phyloP scores from a whole-genome alignment of 2,797 vertebrate genomes.

The Fundulus diaphanus region DNA sequence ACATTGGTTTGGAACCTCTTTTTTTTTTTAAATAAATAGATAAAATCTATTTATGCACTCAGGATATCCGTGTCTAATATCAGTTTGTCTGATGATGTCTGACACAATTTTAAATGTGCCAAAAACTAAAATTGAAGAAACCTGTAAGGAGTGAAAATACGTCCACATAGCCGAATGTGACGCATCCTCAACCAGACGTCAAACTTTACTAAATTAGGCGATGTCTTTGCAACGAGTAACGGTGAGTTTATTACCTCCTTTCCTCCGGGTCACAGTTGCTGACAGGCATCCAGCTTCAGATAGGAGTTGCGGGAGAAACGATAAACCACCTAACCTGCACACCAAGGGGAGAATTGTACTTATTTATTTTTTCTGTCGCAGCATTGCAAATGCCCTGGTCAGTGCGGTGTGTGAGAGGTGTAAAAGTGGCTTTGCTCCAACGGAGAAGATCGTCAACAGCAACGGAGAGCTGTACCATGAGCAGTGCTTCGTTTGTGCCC shows the following conservation, averaged over 20 bases:
- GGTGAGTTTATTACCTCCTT: conserved; percentile 32
- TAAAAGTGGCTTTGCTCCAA: conserved; percentile 88
- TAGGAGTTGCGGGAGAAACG: conserved; percentile 41
- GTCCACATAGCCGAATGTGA: neutral
- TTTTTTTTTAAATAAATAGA: no score
- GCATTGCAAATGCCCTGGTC: conserved; percentile 96
- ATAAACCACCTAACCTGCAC: conserved; percentile 33
- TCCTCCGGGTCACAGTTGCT: conserved; percentile 48
- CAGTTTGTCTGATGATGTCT: no score
- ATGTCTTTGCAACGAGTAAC: conserved; percentile 35
- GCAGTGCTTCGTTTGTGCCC: conserved; percentile 96
- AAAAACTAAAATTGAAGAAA: neutral
- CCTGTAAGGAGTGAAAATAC: neutral
- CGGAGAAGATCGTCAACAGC: conserved; percentile 96
- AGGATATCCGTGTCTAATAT: no score
- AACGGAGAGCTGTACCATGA: conserved; percentile 97
- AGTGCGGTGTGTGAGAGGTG: conserved; percentile 94
- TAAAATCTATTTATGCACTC: no score
- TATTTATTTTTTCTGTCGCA: conserved; percentile 75
- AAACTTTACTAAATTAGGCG: conserved; percentile 58
- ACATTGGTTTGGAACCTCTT: no score
- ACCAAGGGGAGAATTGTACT: conserved; percentile 7
- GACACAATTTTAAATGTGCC: no score
- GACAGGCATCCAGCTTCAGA: conserved; percentile 21
- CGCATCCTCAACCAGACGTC: neutral